Evolutionary conservation across 1,140 invertebrate genomes (phyloP).

Genomic region (Gonatopus flavifemur): DNA sequence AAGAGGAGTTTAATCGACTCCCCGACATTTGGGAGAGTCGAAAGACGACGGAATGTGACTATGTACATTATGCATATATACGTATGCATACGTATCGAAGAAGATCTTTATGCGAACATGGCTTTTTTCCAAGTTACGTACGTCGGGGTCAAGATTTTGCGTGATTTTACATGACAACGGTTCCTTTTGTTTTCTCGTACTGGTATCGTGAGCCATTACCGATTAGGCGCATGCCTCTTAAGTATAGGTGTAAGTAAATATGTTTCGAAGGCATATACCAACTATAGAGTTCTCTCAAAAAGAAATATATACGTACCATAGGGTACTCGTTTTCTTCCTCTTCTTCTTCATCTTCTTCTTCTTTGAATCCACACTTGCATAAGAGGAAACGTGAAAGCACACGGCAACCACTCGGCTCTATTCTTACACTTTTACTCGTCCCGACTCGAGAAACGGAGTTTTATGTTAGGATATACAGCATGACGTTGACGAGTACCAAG

Average conservation of each 20-base stretch:
- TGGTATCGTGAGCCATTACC: slow-evolving; percentile 12
- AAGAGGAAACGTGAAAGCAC: no score
- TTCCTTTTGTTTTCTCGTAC: slow-evolving; percentile 27
- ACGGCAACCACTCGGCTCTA: slow-evolving; percentile 27
- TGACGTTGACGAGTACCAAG: slow-evolving; percentile 34
- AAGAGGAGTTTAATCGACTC: no score
- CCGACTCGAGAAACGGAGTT: slow-evolving; percentile 6
- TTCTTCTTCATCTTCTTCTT: no score
- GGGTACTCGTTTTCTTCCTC: neutral
- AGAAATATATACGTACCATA: no score
- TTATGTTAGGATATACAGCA: neutral
- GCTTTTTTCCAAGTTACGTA: no score
- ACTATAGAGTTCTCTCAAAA: neutral
- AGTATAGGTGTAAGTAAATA: no score
- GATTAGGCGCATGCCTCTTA: slow-evolving; percentile 19
- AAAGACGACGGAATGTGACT: no score
- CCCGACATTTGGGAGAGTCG: no score
- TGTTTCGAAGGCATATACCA: slow-evolving; percentile 10
- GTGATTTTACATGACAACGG: slow-evolving; percentile 19
- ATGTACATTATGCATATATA: no score
- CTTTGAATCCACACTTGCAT: no score
- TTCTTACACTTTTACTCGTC: slow-evolving; percentile 24
- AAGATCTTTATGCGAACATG: no score
- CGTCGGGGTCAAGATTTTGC: slow-evolving; percentile 5
- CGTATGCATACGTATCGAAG: no score